Base-by-base conservation (phyloP, 23 tunicate genomes). In the Botrylloides violaceus region DNA sequence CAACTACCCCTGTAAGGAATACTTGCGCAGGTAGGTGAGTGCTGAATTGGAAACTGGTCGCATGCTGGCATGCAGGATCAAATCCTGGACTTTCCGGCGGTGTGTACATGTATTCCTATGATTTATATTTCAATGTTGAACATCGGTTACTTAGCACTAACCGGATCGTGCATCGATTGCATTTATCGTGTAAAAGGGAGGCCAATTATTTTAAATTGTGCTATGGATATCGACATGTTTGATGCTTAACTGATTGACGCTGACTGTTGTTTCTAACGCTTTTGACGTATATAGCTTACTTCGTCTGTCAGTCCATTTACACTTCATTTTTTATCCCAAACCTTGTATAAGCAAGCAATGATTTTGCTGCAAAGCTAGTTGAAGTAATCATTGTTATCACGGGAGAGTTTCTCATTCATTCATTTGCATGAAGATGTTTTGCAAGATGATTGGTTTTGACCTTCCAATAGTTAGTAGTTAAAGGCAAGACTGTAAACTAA, bases 61-160 rank as follows among this genome's bases (percentile, higher is more conserved):
- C 95, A 87, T 87, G 95, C 95, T 80, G 95, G 95, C 95, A 87
- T 87, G 95, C 82, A 75, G 37, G 74, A 39, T 35, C 19, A 32
- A 43, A 68, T 43, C 74, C 56, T 32, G 37, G 31, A 39, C 70
- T 63, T 15, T 63, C 6, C 33, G 29, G 7, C 53, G 53, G 15
- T 43, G 15, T 43, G 53, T 43, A 43, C 53, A 43, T 43, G 53
- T 43, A 43, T 15, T 43, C 15, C 53, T 43, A 43, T 43, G 15
- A 7, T 7, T 43, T 43, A 7, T 43, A 43, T 43, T 15, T 43
- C 53, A 15, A 43, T 43, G 53, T 43, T 9, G 53, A 43, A 43
- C 53, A 15, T 9, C 15, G 53, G 9, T 43, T 15, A 43, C 53
- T 43, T 9, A 9, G 53, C 53, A 15, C 53, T 43, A 43, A 43